Conservation (phyloP, 2,888 invertebrate species). For the Microplitis manilae region DNA sequence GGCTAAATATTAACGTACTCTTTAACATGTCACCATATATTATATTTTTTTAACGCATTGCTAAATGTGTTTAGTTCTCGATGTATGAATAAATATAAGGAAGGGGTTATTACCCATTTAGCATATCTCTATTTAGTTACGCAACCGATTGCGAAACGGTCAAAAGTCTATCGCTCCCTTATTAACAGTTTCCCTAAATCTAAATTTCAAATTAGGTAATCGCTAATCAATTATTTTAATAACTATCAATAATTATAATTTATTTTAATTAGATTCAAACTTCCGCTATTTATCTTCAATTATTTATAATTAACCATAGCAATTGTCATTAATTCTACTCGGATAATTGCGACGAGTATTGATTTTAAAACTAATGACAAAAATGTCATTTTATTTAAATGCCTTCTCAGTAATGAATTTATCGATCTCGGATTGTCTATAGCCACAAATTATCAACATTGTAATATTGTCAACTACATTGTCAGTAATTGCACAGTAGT, state of each 20-base stretch:
- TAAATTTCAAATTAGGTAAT: background rate
- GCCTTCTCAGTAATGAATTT: background rate
- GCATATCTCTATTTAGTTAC: constrained; percentile 17
- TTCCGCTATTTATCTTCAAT: no score
- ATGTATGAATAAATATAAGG: background rate
- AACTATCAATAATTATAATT: no score
- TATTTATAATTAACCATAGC: no score
- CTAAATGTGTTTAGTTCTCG: background rate
- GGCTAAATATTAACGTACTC: background rate
- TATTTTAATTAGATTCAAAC: no score
- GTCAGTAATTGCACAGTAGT: background rate
- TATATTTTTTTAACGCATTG: background rate
- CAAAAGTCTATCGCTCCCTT: constrained; percentile 6
- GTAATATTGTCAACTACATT: background rate
- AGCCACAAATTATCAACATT: background rate
- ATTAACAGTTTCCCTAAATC: background rate
- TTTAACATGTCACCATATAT: background rate
- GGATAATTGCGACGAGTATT: no score
- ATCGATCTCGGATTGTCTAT: background rate
- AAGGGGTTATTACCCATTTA: constrained; percentile 10
- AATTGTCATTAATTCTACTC: no score
- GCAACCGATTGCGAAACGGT: constrained; percentile 22
- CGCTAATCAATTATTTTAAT: no score
- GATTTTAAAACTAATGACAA: no score
- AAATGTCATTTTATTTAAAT: background rate